These are phyloP conservation scores for Pteruthius melanotis DNA, from an alignment of 2,113 vertebrate species.

Conservation along the genomic window DNA sequence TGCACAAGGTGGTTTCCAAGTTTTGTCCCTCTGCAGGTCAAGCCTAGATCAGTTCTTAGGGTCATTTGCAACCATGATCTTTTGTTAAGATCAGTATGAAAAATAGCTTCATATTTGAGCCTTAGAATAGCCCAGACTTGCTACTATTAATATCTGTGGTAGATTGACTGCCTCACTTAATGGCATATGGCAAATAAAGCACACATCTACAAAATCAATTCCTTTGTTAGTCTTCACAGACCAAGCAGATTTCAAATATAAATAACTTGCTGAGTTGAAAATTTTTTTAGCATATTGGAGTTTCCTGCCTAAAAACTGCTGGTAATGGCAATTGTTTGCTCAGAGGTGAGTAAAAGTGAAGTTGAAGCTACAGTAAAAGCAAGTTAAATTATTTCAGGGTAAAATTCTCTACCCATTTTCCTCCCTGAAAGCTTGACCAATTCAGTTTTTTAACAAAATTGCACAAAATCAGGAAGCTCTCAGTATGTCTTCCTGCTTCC, in stretches of 20 bases:
- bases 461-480: neutral
- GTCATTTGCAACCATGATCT: neutral
- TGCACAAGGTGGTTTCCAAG: neutral
- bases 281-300: neutral
- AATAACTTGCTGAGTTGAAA: slow-evolving; percentile 37
- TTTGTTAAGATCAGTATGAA: slow-evolving; percentile 38
- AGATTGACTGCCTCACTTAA: slow-evolving; percentile 12
- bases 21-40: neutral
- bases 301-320: slow-evolving; percentile 23
- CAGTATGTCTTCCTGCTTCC: neutral
- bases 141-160: slow-evolving; percentile 13
- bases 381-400: neutral
- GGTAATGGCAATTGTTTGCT: neutral
- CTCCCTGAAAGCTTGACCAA: neutral
- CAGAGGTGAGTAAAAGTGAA: neutral
- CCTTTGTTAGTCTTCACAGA: slow-evolving; percentile 36
- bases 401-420: neutral
- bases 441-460: neutral
- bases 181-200: slow-evolving; percentile 27
- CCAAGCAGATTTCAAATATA: slow-evolving; percentile 56
- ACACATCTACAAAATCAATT: slow-evolving; percentile 35
- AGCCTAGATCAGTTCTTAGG: neutral
- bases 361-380: neutral
- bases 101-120: neutral
- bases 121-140: slow-evolving; percentile 18